Evolutionary conservation across 2,113 vertebrate genomes (phyloP), one percentile per base, ranked within the genome.

Genomic region (Solenodon paradoxus): DNA sequence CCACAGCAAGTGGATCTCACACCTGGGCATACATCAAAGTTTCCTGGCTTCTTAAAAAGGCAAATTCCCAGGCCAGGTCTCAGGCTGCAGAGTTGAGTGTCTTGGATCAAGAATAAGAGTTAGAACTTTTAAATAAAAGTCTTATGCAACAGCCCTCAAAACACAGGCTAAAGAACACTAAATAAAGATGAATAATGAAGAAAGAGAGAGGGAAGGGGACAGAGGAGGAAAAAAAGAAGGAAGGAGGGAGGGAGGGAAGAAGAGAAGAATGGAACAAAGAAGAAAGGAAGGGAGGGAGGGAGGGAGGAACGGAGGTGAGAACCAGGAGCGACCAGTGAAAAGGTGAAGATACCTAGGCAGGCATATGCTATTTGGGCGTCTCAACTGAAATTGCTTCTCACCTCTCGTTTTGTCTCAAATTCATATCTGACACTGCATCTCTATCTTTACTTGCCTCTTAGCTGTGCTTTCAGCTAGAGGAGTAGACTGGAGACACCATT

Each of bases 161-260:
- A 53, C 38, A 72, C 17, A 32, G 19, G 1, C 5, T 49, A 53
- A 61, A 28, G n/a, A 88, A 19, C 64, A 24, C 17, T 24, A 35
- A 61, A 38, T 32, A 40, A 45, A 66, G 69, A 49, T 0, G 3
- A 11, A 19, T 59, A 17, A 12, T 63, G 68, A 24, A 26, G 17
- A 45, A 9, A 28, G 83, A 45, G 5, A 16, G 30, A n/a, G n/a
- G n/a, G 3, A 40, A 10, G 10, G 15, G n/a, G n/a, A n/a, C n/a
- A 3, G 24, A 17, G 10, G 11, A 22, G 5, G 47, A 17, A 22
- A 2, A 26, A 30, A 1, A 6, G 16, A 12, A 47, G 9, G 9
- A 10, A 3, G 30, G 38, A 7, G 22, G 55, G 6, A 49, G 32
- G 20, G 26, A 19, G 8, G 15, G 20, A 82, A 4, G 17, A 10